These are phyloP conservation scores for Linurgus olivaceus DNA, from an alignment of 2,797 vertebrate genomes.

Conservation along the genomic window DNA sequence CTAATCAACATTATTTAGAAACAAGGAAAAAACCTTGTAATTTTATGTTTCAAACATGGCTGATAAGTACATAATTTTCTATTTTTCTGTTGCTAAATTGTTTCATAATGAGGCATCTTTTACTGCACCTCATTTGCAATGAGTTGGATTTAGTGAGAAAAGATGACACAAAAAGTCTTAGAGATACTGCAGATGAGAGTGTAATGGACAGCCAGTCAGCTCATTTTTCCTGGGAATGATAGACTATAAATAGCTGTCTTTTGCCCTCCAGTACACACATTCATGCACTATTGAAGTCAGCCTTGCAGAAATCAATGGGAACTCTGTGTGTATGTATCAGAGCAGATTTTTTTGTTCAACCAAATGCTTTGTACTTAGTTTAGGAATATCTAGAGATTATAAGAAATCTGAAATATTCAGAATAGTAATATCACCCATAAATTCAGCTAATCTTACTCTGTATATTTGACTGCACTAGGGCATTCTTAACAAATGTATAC, in stretches of 20 bases:
- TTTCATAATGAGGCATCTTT: neutral
- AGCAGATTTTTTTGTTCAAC: neutral
- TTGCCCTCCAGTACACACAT: neutral
- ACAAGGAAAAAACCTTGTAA: neutral
- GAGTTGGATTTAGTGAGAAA: neutral
- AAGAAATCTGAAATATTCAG: neutral
- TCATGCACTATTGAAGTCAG: neutral
- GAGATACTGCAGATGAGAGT: neutral
- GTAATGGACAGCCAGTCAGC: neutral
- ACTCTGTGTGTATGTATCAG: neutral
- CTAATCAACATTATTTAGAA: neutral
- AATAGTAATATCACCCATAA: neutral
- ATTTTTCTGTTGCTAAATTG: neutral
- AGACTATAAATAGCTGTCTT: slow-evolving; percentile 14
- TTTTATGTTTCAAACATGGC: neutral
- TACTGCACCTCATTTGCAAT: neutral
- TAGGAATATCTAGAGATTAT: neutral
- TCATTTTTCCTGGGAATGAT: neutral
- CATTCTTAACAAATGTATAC: neutral
- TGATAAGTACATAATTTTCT: neutral
- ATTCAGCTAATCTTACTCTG: neutral
- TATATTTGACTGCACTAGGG: neutral
- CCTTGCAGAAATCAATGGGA: neutral
- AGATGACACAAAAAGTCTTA: neutral
- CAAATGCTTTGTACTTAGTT: neutral